Evolutionary conservation across 2,888 invertebrate species (phyloP).

Genomic region (Blastobasis lacticolella): DNA sequence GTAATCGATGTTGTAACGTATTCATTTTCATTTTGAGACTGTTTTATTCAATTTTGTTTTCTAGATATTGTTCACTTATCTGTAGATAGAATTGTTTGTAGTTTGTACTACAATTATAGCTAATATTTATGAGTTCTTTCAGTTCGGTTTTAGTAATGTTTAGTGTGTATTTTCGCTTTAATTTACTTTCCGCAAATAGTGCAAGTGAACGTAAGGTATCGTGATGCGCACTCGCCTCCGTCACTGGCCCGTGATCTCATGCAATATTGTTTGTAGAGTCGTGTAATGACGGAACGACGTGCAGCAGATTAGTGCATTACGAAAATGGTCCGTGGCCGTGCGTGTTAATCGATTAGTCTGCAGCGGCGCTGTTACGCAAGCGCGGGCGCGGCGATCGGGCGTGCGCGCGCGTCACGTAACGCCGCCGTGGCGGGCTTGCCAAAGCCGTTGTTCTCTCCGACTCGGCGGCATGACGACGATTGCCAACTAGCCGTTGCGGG

Average conservation of each 20-base stretch:
- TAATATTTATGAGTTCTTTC: no score
- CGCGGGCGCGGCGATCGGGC: slow-evolving; percentile 34
- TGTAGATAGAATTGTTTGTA: no score
- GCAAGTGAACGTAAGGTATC: no score
- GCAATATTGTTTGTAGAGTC: slow-evolving; percentile 4
- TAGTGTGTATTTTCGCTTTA: no score
- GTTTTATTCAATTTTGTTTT: no score
- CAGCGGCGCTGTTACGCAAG: slow-evolving; percentile 59
- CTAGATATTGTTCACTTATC: no score
- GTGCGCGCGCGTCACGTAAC: slow-evolving; percentile 62
- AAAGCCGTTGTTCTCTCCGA: slow-evolving; percentile 25
- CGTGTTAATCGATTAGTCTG: slow-evolving; percentile 65
- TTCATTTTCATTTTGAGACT: no score
- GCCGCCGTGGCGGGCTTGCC: slow-evolving; percentile 45
- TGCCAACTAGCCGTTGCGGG: slow-evolving; percentile 32
- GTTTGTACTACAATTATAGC: no score
- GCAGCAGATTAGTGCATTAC: slow-evolving; percentile 58
- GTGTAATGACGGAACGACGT: slow-evolving; percentile 28
- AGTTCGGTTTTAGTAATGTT: no score
- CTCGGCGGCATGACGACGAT: slow-evolving; percentile 25
- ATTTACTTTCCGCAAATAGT: no score
- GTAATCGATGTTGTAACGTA: no score
- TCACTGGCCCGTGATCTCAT: no score
- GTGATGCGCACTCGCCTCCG: not conserved
- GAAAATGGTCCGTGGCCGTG: slow-evolving; percentile 57